Conservation (phyloP, 2,888 invertebrate genomes). For the Baronia brevicornis region DNA sequence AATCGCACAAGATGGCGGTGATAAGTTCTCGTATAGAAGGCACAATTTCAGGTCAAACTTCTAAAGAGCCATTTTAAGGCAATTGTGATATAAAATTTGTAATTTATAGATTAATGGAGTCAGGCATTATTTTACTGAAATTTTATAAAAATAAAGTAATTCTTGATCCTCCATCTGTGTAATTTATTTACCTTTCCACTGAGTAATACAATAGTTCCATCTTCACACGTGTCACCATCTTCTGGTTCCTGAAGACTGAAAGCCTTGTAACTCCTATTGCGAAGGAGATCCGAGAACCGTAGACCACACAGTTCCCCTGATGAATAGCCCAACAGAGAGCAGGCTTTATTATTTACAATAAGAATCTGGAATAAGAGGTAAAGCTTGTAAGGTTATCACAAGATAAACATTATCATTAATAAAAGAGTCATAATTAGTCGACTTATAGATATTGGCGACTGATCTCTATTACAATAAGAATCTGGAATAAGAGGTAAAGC, state of each 20-base stretch:
- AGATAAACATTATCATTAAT: not conserved
- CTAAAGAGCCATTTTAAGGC: no score
- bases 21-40: no score
- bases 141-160: not conserved
- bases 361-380: constrained; percentile 66
- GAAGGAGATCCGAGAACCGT: constrained; percentile 66
- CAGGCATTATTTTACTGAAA: not conserved
- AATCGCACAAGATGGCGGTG: no score
- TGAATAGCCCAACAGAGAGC: constrained; percentile 75
- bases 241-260: constrained; percentile 66
- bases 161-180: not conserved
- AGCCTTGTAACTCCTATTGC: constrained; percentile 64
- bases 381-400: not conserved
- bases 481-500: constrained; percentile 46
- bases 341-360: constrained; percentile 80
- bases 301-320: constrained; percentile 71
- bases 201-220: constrained; percentile 76
- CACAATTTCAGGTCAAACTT: no score
- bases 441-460: no score
- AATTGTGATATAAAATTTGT: no score
- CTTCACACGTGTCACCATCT: constrained; percentile 68
- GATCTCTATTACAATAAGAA: no score
- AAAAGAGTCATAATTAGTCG: no score
- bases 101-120: not conserved
- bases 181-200: constrained; percentile 73